Evolutionary conservation across 2,888 invertebrate genomes (phyloP), one percentile per base, ranked within the genome.

Genomic region (Cabera pusaria): DNA sequence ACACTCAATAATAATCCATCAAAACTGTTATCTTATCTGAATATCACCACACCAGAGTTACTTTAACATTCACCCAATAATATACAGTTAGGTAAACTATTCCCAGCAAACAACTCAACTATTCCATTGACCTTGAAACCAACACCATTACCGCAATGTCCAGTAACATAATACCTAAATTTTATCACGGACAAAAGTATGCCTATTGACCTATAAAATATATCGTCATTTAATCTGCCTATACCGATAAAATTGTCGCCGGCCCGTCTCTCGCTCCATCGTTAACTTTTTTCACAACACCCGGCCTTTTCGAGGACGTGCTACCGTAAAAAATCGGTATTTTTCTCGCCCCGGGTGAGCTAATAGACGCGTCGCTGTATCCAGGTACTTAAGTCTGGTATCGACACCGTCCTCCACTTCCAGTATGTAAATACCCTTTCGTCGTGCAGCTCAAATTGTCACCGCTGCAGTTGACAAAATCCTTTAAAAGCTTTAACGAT

Each of bases 351-450:
- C 31, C 34, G 21, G 25, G 19, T 43, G 37, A 39, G 43, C 40
- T 45, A 44, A 43, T 45, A 45, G 44, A 19, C 35, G 31, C 27
- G 24, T 22, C 7, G 9, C 32, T 24, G 28, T 32, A 35, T 36
- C 36, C 32, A 27, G 20, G 16, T 31, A 23, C 34, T 44, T 53
- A 49, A 44, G 39, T 39, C 46, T 64, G 46, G 37, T 40, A 44
- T 47, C 51, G 47, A 56, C 58, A 59, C 46, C 41, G 31, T 35
- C 10, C 40, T 37, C 34, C 33, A 41, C 36, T 51, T 58, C 48
- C 40, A 35, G 34, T 54, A 51, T 56, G 56, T 54, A 61, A 56
- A 59, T 53, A 51, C 40, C 19, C 11, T 40, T 27, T 28, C 25
- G 37, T 10, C 27, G 25, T 43, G 23, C 29, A 36, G 25, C 38